Base-by-base conservation (phyloP, 2,113 vertebrate genomes). In the Redunca redunca region DNA sequence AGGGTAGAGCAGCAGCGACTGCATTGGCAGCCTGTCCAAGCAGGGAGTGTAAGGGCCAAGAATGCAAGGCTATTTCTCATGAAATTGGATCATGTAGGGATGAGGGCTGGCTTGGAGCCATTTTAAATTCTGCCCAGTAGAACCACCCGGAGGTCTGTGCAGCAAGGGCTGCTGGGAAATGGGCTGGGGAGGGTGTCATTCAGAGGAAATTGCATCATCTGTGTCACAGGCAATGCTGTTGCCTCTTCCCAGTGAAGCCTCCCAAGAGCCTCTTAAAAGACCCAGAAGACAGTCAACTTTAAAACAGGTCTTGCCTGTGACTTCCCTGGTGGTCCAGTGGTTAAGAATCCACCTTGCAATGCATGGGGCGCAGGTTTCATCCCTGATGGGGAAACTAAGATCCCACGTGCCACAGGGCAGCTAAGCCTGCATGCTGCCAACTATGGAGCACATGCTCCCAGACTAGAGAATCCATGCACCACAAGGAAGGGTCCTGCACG, bases 21-120 rank as follows among this genome's bases (percentile, higher is more conserved):
- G 19, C 2, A 4, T 0, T 21, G 15, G 50, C 30, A 91, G 36
- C 62, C 77, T 77, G 36, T 21, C n/a, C 57, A 25, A 0, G 1
- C 21, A 33, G 6, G 26, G 25, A 30, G 28, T 77, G 58, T 23
- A 53, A 30, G 14, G 23, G 43, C 40, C 57, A 36, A 52, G 58
- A 67, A 62, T 1, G 7, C 19, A 88, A 74, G 81, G 43, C 0
- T 81, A 30, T 36, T 52, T 88, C 62, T 74, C 33, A 25, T 7
- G 30, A 25, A 58, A 67, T 0, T 88, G 36, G 30, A 52, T 26
- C 40, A 2, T 10, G 14, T 48, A 26, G 14, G 7, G 17, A 23
- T 55, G 74, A 67, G 12, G 15, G 14, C 83, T 77, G 46, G 26
- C 48, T 28, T 71, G 50, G 17, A 95, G 50, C 46, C 46, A 55